Evolutionary conservation across 2,113 vertebrate genomes (phyloP).

Genomic region (Ictalurus punctatus): DNA sequence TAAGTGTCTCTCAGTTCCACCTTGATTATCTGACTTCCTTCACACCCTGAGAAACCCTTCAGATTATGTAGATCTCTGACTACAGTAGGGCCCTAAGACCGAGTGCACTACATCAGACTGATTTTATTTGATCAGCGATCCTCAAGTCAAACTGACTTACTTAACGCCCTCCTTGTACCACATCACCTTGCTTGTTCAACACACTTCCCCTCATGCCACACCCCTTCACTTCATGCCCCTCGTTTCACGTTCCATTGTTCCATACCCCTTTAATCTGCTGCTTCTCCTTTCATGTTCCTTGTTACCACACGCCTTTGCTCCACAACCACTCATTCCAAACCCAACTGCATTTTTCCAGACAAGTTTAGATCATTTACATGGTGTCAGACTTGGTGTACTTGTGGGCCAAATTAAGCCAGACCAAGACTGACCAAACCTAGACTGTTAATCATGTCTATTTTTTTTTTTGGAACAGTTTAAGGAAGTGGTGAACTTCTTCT

Average conservation of each 20-base stretch:
- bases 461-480: background rate
- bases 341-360: background rate
- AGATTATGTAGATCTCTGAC: slow-evolving; percentile 9
- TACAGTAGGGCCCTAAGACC: background rate
- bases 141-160: background rate
- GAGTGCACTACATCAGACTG: background rate
- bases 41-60: slow-evolving; percentile 22
- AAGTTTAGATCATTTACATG: background rate
- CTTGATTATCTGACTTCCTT: slow-evolving; percentile 33
- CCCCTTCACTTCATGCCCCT: background rate
- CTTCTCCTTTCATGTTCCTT: background rate
- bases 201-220: background rate
- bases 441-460: too few relatives aligned
- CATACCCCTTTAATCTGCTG: background rate
- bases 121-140: background rate
- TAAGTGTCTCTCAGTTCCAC: slow-evolving; percentile 37
- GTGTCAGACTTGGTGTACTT: background rate
- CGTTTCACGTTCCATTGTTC: background rate
- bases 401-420: background rate
- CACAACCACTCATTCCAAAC: background rate
- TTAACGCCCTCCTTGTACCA: background rate
- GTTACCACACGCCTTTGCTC: background rate
- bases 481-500: background rate
- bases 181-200: background rate
- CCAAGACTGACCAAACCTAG: background rate